A percentile compares a stretch with the other conserved stretches of the same genome.
phyloP scores from a whole-genome alignment of 2,113 vertebrate genomes.

The Hydrolagus affinis region DNA sequence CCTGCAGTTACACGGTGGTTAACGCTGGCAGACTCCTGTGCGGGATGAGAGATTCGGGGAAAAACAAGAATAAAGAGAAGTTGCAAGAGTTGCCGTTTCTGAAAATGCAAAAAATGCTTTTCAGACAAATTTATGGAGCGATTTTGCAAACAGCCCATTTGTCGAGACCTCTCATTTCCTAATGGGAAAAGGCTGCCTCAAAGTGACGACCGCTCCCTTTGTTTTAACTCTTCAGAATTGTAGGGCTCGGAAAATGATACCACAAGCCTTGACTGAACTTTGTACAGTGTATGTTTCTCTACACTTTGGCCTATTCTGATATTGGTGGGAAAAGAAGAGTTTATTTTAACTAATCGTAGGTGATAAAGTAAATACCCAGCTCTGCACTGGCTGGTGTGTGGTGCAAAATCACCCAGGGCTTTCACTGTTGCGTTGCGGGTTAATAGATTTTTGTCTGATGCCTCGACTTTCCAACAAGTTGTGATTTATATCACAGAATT shows the following conservation, averaged over 20 bases:
- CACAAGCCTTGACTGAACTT: not conserved
- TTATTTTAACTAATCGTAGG: not conserved
- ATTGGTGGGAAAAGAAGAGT: not conserved
- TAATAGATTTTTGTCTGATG: not conserved
- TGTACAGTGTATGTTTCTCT: not conserved
- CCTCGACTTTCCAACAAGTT: not conserved
- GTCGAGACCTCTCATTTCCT: not conserved
- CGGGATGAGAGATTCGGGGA: not conserved
- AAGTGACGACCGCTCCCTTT: not conserved
- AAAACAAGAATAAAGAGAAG: not conserved
- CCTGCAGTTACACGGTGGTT: not conserved
- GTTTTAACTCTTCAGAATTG: not conserved
- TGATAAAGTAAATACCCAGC: not conserved
- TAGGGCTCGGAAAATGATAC: not conserved
- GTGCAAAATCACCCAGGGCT: not conserved
- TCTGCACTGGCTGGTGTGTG: not conserved
- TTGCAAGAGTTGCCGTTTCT: not conserved
- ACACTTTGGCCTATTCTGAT: not conserved
- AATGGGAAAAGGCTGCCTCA: not conserved
- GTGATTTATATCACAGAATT: not conserved
- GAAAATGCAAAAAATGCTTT: not conserved
- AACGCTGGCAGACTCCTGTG: not conserved
- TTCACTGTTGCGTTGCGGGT: too few relatives aligned
- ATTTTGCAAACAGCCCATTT: not conserved
- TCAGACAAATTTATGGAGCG: not conserved